phyloP scores from a whole-genome alignment of 64 coral and sea anemone species.

The Pachyseris speciosa region DNA sequence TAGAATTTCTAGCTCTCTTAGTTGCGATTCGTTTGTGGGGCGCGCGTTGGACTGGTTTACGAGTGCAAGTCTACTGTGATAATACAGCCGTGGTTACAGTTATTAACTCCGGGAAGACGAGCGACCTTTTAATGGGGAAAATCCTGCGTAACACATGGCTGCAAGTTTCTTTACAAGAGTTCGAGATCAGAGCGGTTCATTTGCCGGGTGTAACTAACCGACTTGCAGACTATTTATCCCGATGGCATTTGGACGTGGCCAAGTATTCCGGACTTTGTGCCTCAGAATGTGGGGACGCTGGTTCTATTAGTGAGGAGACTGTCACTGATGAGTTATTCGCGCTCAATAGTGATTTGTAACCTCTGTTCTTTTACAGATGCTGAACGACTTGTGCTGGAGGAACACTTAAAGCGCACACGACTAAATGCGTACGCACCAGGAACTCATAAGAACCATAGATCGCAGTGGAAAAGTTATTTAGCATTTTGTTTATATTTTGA shows the following conservation, averaged over 20 bases:
- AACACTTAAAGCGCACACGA: background rate
- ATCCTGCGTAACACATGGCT: background rate
- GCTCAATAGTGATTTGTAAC: slow-evolving; percentile 30
- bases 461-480: slow-evolving; percentile 18
- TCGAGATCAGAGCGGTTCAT: slow-evolving; percentile 1
- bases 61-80: slow-evolving; percentile 35
- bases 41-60: background rate
- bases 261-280: background rate
- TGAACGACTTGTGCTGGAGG: background rate
- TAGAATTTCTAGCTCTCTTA: slow-evolving; percentile 26
- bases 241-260: slow-evolving; percentile 6
- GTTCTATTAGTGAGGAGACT: background rate
- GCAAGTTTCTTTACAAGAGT: background rate
- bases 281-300: background rate
- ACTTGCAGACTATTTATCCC: slow-evolving; percentile 4
- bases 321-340: slow-evolving; percentile 1
- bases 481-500: slow-evolving; percentile 9
- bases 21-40: slow-evolving; percentile 33
- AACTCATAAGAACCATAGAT: slow-evolving; percentile 22
- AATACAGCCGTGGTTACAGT: slow-evolving; percentile 29
- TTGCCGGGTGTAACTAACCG: background rate
- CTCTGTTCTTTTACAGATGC: slow-evolving; percentile 16
- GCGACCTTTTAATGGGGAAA: background rate
- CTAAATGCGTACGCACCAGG: slow-evolving; percentile 15
- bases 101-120: slow-evolving; percentile 6